Percentiles rank a stretch among this genome's conserved stretches.
These are phyloP conservation scores for Cheilosia scutellata DNA, from an alignment of 2,888 invertebrate genomes.

Conservation along the genomic window DNA sequence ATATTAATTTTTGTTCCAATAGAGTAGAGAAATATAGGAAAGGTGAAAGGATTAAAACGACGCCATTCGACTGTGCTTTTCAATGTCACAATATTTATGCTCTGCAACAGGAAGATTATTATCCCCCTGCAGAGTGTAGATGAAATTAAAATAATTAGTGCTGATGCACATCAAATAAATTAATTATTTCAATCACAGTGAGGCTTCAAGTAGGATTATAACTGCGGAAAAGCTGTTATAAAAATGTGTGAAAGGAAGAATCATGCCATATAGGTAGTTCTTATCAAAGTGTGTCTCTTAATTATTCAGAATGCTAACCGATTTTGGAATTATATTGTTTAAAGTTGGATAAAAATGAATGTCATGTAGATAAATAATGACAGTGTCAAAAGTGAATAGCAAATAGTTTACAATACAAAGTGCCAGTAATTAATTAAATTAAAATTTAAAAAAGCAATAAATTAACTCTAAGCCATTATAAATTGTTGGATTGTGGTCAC, in stretches of 20 bases:
- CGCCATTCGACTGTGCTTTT: constrained; percentile 13
- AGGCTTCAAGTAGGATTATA: constrained; percentile 7
- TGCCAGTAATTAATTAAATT: constrained; percentile 14
- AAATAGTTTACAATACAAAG: background rate
- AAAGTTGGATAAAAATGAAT: background rate
- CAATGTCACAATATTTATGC: background rate
- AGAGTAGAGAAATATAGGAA: background rate
- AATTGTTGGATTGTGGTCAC: too few relatives aligned
- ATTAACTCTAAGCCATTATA: background rate
- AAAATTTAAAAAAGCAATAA: background rate
- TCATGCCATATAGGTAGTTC: background rate
- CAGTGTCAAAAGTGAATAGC: background rate
- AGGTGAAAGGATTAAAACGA: constrained; percentile 34
- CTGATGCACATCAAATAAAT: constrained; percentile 45
- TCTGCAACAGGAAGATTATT: background rate
- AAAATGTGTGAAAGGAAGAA: background rate
- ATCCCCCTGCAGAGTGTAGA: constrained; percentile 9
- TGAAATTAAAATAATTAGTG: constrained; percentile 43
- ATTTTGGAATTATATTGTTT: too few relatives aligned
- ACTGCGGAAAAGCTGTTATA: background rate
- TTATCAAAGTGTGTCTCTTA: background rate
- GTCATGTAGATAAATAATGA: background rate
- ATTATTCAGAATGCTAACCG: background rate
- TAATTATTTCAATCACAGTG: constrained; percentile 41
- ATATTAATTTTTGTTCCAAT: constrained; percentile 10